phyloP scores from a whole-genome alignment of 2,888 invertebrate genomes.

The Ptychoptera albimana region DNA sequence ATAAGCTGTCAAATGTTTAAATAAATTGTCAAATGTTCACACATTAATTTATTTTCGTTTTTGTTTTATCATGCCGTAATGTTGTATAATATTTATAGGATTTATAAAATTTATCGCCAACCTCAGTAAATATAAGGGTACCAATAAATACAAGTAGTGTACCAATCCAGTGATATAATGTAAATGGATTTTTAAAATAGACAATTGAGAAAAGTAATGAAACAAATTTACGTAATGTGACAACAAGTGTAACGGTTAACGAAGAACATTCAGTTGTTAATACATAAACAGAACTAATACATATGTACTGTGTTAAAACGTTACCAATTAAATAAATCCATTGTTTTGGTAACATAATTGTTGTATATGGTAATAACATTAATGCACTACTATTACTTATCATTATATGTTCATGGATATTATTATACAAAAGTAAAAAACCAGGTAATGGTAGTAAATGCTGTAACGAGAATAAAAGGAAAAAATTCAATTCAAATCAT shows the following conservation, averaged over 20 bases:
- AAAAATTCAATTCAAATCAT: constrained; percentile 4
- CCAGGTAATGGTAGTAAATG: constrained; percentile 83
- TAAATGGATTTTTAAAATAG: constrained; percentile 88
- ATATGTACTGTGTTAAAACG: constrained; percentile 79
- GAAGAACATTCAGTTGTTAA: constrained; percentile 89
- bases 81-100: too few species aligned
- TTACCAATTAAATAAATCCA: constrained; percentile 67
- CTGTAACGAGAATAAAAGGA: constrained; percentile 30
- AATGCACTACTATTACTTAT: constrained; percentile 51
- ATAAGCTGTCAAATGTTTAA: too few species aligned
- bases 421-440: constrained; percentile 62
- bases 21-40: too few species aligned
- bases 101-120: constrained; percentile 17
- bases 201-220: constrained; percentile 89
- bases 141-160: constrained; percentile 82
- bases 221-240: constrained; percentile 89
- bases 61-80: too few species aligned
- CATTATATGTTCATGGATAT: constrained; percentile 60
- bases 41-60: too few species aligned
- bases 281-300: constrained; percentile 88
- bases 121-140: constrained; percentile 81
- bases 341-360: constrained; percentile 50
- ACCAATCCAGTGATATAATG: constrained; percentile 78
- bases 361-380: constrained; percentile 37
- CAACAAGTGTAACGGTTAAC: constrained; percentile 85